phyloP scores from a whole-genome alignment of 2,888 invertebrate species.

The Tricholauxania praeusta region DNA sequence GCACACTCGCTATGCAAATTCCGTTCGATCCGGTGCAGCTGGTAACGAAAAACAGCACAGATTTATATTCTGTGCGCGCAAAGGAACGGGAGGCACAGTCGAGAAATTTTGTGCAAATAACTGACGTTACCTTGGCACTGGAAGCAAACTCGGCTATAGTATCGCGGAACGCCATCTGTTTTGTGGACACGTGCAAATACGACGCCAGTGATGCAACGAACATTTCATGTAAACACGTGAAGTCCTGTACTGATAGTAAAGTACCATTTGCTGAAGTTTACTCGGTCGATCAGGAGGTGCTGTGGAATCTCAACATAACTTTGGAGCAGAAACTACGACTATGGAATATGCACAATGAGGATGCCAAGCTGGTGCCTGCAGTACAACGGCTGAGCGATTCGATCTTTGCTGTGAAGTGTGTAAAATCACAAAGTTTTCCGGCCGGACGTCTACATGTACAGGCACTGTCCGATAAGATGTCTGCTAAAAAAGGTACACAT shows the following conservation, averaged over 20 bases:
- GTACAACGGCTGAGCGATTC: slow-evolving; percentile 62
- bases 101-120: slow-evolving; percentile 78
- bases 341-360: slow-evolving; percentile 59
- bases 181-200: slow-evolving; percentile 59
- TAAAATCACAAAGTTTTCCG: slow-evolving; percentile 59
- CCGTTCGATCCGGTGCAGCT: slow-evolving; percentile 67
- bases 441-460: slow-evolving; percentile 63
- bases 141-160: slow-evolving; percentile 63
- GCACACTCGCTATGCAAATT: slow-evolving; percentile 49
- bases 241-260: slow-evolving; percentile 51
- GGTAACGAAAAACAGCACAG: slow-evolving; percentile 72
- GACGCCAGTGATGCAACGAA: slow-evolving; percentile 49
- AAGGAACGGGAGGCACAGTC: slow-evolving; percentile 78
- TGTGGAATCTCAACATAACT: slow-evolving; percentile 61
- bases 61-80: slow-evolving; percentile 77
- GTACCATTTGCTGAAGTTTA: slow-evolving; percentile 54
- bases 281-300: slow-evolving; percentile 56
- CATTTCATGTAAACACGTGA: slow-evolving; percentile 62
- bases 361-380: slow-evolving; percentile 56
- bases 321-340: slow-evolving; percentile 59
- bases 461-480: slow-evolving; percentile 52
- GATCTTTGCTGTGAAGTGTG: slow-evolving; percentile 63
- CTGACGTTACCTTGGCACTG: slow-evolving; percentile 65
- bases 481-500: slow-evolving; percentile 53
- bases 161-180: slow-evolving; percentile 58